A percentile compares a stretch with the other conserved stretches of the same genome.
Evolutionary conservation across 2,113 vertebrate species (phyloP).

Genomic region (Urocynchramus pylzowi): DNA sequence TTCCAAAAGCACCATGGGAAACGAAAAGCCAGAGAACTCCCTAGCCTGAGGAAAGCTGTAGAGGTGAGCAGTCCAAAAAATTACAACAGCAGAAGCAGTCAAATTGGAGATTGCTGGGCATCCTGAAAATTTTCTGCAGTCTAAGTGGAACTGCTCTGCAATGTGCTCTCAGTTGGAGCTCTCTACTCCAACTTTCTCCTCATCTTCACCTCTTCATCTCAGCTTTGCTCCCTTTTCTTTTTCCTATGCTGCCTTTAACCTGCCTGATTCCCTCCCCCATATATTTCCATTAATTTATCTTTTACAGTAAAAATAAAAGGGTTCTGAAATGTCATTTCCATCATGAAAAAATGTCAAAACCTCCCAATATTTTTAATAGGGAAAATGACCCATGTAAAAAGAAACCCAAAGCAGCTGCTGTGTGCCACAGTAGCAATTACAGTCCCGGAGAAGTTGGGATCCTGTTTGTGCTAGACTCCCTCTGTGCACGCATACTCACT

Average conservation of each 20-base stretch:
- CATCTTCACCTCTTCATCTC: not conserved
- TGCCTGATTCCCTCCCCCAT: not conserved
- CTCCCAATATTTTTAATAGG: not conserved
- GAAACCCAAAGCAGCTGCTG: not conserved
- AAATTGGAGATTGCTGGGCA: not conserved
- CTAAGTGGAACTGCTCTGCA: not conserved
- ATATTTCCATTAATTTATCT: not conserved
- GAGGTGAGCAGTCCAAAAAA: constrained; percentile 11
- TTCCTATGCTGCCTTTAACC: not conserved
- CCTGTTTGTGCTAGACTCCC: not conserved
- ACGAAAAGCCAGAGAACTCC: constrained; percentile 41
- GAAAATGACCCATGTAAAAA: not conserved
- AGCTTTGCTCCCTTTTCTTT: not conserved
- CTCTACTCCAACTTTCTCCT: not conserved
- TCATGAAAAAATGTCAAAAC: not conserved
- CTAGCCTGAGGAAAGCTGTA: constrained; percentile 42
- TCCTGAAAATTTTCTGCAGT: not conserved
- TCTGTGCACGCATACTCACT: fast-evolving
- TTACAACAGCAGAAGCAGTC: not conserved
- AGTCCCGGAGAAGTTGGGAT: not conserved
- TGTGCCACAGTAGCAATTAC: not conserved
- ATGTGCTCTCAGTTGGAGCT: not conserved
- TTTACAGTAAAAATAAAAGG: not conserved
- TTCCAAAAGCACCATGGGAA: constrained; percentile 47
- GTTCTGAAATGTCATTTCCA: not conserved